phyloP scores from a whole-genome alignment of 2,888 invertebrate genomes.

The Agrochola macilenta region DNA sequence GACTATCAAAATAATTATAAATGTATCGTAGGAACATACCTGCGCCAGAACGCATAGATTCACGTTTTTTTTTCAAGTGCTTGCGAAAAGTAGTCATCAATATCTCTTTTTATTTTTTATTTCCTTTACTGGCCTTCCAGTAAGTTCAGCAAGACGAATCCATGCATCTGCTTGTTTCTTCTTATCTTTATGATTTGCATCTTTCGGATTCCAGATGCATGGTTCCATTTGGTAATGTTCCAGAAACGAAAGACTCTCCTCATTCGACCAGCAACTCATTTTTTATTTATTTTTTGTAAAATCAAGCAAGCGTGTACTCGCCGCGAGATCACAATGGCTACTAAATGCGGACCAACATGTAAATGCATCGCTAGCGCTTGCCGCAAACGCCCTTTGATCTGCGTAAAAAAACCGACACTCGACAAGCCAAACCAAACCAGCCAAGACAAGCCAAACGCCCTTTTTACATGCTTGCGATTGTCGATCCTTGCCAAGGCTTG shows the following conservation, averaged over 20 bases:
- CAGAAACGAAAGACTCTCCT: no score
- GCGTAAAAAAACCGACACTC: slow-evolving; percentile 57
- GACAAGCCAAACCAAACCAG: slow-evolving; percentile 58
- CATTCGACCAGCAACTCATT: no score
- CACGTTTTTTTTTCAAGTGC: slow-evolving; percentile 45
- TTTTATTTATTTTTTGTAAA: no score
- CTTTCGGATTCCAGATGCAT: slow-evolving; percentile 61
- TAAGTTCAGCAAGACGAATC: slow-evolving; percentile 52
- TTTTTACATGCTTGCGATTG: slow-evolving; percentile 64
- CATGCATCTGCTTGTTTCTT: slow-evolving; percentile 58
- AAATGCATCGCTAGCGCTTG: slow-evolving; percentile 57
- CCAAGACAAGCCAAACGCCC: slow-evolving; percentile 67
- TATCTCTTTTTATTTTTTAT: slow-evolving; percentile 57
- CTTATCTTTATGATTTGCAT: slow-evolving; percentile 60
- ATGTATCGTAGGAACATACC: slow-evolving; percentile 36
- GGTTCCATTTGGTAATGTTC: slow-evolving; percentile 56
- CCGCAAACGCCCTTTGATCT: slow-evolving; percentile 25
- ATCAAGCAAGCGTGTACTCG: no score
- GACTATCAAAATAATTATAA: slow-evolving; percentile 49
- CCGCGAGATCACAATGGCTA: no score
- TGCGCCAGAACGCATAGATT: slow-evolving; percentile 59
- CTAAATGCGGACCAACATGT: slow-evolving; percentile 20
- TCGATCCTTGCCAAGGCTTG: no score
- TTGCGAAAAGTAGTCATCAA: slow-evolving; percentile 57
- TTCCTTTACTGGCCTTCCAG: slow-evolving; percentile 51